Evolutionary conservation across 2,797 vertebrate genomes (phyloP).

Genomic region (Heterohyrax brucei): DNA sequence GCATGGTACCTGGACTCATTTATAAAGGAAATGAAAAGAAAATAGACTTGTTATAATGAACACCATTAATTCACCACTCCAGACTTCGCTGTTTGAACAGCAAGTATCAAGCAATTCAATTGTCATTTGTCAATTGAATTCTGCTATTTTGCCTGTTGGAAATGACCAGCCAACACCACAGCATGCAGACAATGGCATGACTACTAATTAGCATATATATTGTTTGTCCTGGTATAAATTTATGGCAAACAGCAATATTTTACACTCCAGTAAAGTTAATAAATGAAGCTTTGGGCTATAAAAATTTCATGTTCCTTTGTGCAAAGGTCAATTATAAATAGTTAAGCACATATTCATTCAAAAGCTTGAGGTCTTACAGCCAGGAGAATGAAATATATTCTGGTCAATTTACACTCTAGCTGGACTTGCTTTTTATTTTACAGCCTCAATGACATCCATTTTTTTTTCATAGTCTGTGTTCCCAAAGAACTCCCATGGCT

Average conservation of each 20-base stretch:
- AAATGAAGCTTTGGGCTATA: conserved; percentile 93
- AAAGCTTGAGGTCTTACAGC: conserved; percentile 84
- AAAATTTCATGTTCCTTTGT: conserved; percentile 93
- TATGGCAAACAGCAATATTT: conserved; percentile 93
- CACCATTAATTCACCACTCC: conserved; percentile 91
- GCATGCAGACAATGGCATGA: conserved; percentile 80
- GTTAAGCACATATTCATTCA: conserved; percentile 92
- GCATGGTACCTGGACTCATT: conserved; percentile 90
- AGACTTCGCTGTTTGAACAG: conserved; percentile 89
- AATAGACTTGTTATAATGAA: conserved; percentile 91
- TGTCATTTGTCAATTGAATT: conserved; percentile 88
- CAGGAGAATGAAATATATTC: conserved; percentile 88
- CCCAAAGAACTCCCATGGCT: conserved; percentile 39
- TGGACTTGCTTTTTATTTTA: conserved; percentile 84
- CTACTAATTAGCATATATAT: conserved; percentile 94
- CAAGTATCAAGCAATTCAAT: conserved; percentile 89
- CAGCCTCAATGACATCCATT: conserved; percentile 75
- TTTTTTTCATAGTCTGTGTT: conserved; percentile 14
- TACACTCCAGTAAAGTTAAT: conserved; percentile 94
- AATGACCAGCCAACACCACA: conserved; percentile 87
- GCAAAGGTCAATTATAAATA: conserved; percentile 94
- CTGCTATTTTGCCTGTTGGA: conserved; percentile 87
- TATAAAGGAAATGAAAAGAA: conserved; percentile 92
- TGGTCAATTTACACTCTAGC: conserved; percentile 86
- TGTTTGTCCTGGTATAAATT: conserved; percentile 93